Percentiles rank a stretch among this genome's conserved stretches.
phyloP scores from a whole-genome alignment of 2,797 vertebrate species.

The Capromys pilorides region DNA sequence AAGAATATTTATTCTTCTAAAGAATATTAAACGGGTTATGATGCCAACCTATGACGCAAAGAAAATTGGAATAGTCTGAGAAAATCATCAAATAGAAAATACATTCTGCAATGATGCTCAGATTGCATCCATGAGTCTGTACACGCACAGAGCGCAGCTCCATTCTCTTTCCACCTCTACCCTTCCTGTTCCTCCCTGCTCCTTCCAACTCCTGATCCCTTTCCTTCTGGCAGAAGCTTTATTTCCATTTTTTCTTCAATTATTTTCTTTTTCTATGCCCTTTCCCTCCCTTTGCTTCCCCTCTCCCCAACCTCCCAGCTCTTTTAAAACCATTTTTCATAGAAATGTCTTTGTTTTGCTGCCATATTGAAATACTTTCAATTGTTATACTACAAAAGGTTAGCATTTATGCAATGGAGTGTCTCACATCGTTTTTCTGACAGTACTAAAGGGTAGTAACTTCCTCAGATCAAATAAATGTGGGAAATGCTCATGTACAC shows the following conservation, averaged over 20 bases:
- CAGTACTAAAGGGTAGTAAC: neutral
- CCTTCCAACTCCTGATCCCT: neutral
- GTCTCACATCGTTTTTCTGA: neutral
- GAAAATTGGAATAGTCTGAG: neutral
- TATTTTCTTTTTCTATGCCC: neutral
- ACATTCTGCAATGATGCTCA: neutral
- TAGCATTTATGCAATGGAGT: neutral
- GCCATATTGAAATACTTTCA: neutral
- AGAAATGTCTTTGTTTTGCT: neutral
- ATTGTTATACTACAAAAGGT: neutral
- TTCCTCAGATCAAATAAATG: neutral
- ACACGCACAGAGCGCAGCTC: neutral
- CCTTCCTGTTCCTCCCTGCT: neutral
- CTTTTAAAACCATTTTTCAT: neutral
- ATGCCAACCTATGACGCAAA: neutral
- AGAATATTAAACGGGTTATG: neutral
- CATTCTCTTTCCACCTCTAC: neutral
- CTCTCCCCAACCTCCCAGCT: neutral
- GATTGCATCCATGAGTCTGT: too few relatives aligned
- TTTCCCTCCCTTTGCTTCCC: neutral
- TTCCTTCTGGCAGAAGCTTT: neutral
- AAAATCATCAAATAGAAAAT: neutral
- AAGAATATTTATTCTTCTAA: neutral
- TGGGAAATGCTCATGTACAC: neutral
- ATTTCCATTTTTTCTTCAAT: neutral